Evolutionary conservation across 2,113 vertebrate species (phyloP), one percentile per base, ranked within the genome.

Genomic region (Montifringilla adamsi): DNA sequence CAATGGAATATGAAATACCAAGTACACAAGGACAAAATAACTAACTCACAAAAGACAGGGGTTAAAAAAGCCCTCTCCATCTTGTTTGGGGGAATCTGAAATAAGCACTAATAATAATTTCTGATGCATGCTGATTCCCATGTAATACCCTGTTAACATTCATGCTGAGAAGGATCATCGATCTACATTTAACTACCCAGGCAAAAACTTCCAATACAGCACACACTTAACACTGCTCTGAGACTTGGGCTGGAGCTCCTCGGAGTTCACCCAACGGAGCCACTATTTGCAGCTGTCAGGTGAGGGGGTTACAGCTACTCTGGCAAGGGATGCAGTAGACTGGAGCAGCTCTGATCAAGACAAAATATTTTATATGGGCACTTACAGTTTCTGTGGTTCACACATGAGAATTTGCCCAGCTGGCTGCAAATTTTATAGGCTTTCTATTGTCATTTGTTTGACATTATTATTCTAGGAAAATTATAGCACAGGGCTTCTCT

Each of bases 381-480:
- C 53, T 60, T 84, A 53, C 5, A 62, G 59, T 63, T 93, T 86
- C 90, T 14, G 4, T 33, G 49, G 76, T 83, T 93, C 83, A 86
- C 79, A 93, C n/a, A 63, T 0, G 27, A 96, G 90, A 90, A 95
- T 94, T 72, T 93, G 73, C 88, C 94, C 94, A 77, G 87, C 88
- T 96, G 93, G 93, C 93, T 95, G 88, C 79, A 89, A 74, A 89
- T 94, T 96, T 93, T 89, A 93, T 83, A 94, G 86, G 85, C 84
- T 91, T 93, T 88, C 94, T 94, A 80, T 80, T 90, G 95, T 84
- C 92, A 89, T 94, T 93, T 93, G 73, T 84, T 93, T 94, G 94
- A 94, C 78, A 83, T 94, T 93, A 95, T 94, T 96, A 95, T 91
- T 90, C 92, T 79, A 96, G 80, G 76, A 95, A 89, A 91, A 87